Percentiles rank a stretch among this genome's conserved stretches.
phyloP scores from a whole-genome alignment of 1,140 invertebrate genomes.

The Brachionus rubens region DNA sequence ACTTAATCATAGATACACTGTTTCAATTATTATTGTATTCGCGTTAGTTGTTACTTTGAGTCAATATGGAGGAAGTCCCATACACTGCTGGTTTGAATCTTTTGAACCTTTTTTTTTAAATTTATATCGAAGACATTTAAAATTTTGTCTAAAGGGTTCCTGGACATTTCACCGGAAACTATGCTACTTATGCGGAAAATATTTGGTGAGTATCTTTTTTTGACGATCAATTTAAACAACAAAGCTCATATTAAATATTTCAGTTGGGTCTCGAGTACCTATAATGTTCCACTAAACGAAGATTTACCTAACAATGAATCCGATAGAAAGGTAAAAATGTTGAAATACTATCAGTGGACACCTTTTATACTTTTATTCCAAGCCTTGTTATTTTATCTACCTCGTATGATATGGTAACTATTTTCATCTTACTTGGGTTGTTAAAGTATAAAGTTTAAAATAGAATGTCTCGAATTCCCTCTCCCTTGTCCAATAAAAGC shows the following conservation, averaged over 20 bases:
- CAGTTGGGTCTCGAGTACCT: slow-evolving; percentile 50
- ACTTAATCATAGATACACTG: slow-evolving; percentile 63
- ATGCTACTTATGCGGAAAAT: slow-evolving; percentile 61
- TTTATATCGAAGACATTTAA: not conserved
- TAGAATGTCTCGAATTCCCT: too few species aligned
- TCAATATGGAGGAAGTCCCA: slow-evolving; percentile 65
- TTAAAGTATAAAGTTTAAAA: not conserved
- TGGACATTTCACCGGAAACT: slow-evolving; percentile 60
- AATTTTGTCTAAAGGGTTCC: slow-evolving; percentile 50
- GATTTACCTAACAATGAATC: slow-evolving; percentile 34
- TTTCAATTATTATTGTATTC: slow-evolving; percentile 62
- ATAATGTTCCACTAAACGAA: slow-evolving; percentile 47
- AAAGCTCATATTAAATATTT: slow-evolving; percentile 49
- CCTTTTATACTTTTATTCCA: slow-evolving; percentile 64
- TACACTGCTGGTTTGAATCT: slow-evolving; percentile 58
- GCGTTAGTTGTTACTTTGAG: slow-evolving; percentile 63
- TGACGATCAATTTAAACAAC: not conserved
- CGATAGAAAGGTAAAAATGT: slow-evolving; percentile 48
- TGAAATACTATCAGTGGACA: slow-evolving; percentile 65
- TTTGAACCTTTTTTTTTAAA: too few species aligned
- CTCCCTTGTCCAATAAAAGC: too few species aligned
- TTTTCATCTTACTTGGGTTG: not conserved
- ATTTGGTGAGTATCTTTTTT: slow-evolving; percentile 50
- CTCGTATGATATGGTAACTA: slow-evolving; percentile 64
- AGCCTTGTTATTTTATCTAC: slow-evolving; percentile 64